Evolutionary conservation across 92 coral and sea anemone species (phyloP).

Genomic region (Scolanthus callimorphus): DNA sequence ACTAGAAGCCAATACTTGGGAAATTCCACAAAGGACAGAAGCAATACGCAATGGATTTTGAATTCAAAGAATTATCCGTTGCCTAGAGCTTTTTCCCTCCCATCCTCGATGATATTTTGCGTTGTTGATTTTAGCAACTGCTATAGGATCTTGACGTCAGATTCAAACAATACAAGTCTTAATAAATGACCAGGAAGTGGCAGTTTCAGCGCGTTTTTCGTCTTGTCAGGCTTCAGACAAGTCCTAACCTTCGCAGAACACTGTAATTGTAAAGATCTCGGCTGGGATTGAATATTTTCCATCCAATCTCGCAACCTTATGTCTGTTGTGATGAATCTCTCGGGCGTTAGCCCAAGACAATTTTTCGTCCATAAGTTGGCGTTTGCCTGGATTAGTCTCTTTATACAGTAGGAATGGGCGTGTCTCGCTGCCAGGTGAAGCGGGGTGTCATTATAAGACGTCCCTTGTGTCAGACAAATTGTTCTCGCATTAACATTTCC

Average conservation of each 20-base stretch:
- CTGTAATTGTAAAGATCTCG: slow-evolving; percentile 85
- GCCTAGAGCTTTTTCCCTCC: no score
- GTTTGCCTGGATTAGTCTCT: slow-evolving; percentile 97
- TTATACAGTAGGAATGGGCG: slow-evolving; percentile 70
- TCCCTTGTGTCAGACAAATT: slow-evolving; percentile 74
- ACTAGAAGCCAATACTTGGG: no score
- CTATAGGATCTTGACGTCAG: slow-evolving; percentile 80
- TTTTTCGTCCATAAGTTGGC: slow-evolving; percentile 96
- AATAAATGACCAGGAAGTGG: slow-evolving; percentile 72
- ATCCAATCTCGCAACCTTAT: slow-evolving; percentile 83
- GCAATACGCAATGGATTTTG: no score
- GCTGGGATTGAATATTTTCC: slow-evolving; percentile 72
- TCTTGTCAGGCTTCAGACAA: slow-evolving; percentile 80
- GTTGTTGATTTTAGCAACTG: slow-evolving; percentile 30
- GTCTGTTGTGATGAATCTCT: slow-evolving; percentile 86
- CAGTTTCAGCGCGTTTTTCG: slow-evolving; percentile 67
- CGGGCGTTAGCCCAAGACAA: slow-evolving; percentile 87
- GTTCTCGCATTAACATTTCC: slow-evolving; percentile 93
- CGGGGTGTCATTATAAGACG: slow-evolving; percentile 97
- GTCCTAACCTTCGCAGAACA: slow-evolving; percentile 84
- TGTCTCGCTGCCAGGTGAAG: slow-evolving; percentile 89
- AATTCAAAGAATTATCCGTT: no score
- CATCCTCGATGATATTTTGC: no score
- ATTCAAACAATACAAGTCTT: slow-evolving; percentile 77
- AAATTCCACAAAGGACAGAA: no score